These are phyloP conservation scores for Siphamia tubifer DNA, from an alignment of 2,113 vertebrate genomes.

Conservation along the genomic window DNA sequence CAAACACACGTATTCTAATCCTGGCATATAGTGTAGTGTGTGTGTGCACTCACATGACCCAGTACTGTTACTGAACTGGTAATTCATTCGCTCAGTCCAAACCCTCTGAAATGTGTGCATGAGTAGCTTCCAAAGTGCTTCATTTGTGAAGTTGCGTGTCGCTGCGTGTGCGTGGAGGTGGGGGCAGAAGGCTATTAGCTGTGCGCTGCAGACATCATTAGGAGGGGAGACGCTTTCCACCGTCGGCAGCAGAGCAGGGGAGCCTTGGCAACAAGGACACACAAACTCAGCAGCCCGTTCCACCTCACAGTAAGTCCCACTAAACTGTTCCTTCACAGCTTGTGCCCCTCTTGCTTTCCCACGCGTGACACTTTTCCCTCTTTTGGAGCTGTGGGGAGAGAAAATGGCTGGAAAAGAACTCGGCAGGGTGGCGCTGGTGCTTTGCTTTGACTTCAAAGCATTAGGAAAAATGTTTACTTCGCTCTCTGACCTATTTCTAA, in stretches of 20 bases:
- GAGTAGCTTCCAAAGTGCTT: constrained; percentile 65
- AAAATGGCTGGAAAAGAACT: constrained; percentile 74
- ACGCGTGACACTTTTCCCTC: constrained; percentile 42
- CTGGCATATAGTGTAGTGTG: neutral
- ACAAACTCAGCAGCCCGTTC: constrained; percentile 79
- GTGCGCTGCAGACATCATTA: constrained; percentile 89
- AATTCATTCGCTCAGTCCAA: constrained; percentile 33
- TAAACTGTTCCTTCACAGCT: constrained; percentile 17
- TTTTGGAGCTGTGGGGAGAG: constrained; percentile 15
- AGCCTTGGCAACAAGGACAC: constrained; percentile 79
- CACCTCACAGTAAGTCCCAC: constrained; percentile 90
- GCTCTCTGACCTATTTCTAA: constrained; percentile 62
- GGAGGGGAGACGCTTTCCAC: constrained; percentile 88
- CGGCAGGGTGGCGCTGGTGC: constrained; percentile 66
- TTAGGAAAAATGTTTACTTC: constrained; percentile 65
- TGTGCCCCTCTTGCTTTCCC: constrained; percentile 30
- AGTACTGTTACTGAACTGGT: constrained; percentile 32
- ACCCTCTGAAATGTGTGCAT: constrained; percentile 66
- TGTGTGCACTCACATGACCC: constrained; percentile 22
- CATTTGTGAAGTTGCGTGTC: constrained; percentile 41
- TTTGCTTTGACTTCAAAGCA: constrained; percentile 67
- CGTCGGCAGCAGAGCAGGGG: constrained; percentile 84
- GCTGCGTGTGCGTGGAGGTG: constrained; percentile 50
- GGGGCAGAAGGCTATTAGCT: constrained; percentile 77
- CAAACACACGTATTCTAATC: neutral